phyloP scores from a whole-genome alignment of 2,797 vertebrate species.

The Anableps anableps region DNA sequence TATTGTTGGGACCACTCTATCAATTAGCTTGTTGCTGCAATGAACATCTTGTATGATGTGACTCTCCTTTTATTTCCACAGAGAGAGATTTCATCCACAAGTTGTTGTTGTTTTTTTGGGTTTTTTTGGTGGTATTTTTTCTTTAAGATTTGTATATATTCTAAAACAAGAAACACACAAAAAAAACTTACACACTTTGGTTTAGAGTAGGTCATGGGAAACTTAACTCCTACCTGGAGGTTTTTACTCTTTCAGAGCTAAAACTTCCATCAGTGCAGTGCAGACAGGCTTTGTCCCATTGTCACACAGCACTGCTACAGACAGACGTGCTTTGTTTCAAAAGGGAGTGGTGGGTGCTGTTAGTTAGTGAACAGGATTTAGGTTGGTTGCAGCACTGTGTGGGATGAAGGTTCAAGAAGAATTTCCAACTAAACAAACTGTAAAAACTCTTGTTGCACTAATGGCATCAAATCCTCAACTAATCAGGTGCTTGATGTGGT shows the following conservation, averaged over 20 bases:
- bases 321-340: constrained; percentile 59
- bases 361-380: constrained; percentile 47
- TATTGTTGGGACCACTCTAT: constrained; percentile 63
- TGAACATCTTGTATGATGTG: constrained; percentile 43
- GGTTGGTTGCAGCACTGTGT: constrained; percentile 33
- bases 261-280: constrained; percentile 26
- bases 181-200: constrained; percentile 20
- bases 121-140: neutral
- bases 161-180: constrained; percentile 9
- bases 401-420: constrained; percentile 42
- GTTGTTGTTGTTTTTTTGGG: neutral
- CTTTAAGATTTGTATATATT: neutral
- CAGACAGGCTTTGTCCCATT: constrained; percentile 51
- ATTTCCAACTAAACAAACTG: constrained; percentile 25
- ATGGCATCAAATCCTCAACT: constrained; percentile 51
- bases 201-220: constrained; percentile 55
- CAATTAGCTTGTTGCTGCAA: constrained; percentile 60
- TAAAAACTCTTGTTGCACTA: constrained; percentile 27
- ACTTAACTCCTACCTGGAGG: constrained; percentile 35
- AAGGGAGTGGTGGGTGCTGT: constrained; percentile 62
- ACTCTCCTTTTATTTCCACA: constrained; percentile 28
- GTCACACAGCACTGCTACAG: constrained; percentile 39
- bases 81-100: constrained; percentile 9
- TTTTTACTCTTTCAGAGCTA: constrained; percentile 44
- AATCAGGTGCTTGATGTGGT: constrained; percentile 74